phyloP scores from a whole-genome alignment of 2,797 vertebrate genomes.

The Psittacula echo region DNA sequence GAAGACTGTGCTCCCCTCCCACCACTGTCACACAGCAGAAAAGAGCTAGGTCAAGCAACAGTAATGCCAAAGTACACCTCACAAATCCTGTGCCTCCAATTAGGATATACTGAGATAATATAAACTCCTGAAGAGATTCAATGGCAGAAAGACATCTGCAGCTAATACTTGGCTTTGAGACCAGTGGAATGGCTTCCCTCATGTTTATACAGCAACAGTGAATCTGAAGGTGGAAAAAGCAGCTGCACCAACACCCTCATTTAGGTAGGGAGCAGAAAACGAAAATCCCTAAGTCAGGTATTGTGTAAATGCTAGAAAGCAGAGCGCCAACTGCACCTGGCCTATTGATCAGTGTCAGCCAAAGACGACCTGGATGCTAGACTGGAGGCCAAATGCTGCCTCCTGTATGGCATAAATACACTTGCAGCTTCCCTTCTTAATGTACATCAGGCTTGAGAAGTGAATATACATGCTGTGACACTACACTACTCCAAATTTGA shows the following conservation, averaged over 20 bases:
- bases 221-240: background rate
- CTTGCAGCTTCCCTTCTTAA: background rate
- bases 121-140: background rate
- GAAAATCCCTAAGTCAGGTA: background rate
- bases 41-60: background rate
- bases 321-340: background rate
- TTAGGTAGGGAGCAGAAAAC: background rate
- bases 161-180: background rate
- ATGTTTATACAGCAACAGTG: background rate
- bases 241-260: background rate
- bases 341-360: background rate
- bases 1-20: background rate
- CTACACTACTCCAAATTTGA: background rate
- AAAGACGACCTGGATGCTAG: background rate
- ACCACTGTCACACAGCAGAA: background rate
- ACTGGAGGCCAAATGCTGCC: background rate
- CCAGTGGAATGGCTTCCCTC: background rate
- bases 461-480: background rate
- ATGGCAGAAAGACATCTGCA: background rate
- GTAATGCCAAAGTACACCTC: background rate
- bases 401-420: background rate
- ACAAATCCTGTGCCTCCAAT: background rate
- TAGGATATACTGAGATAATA: rapidly evolving
- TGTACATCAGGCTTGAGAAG: background rate
- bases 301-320: background rate